phyloP scores from a whole-genome alignment of 2,113 vertebrate species.

The Hippopotamus amphibius region DNA sequence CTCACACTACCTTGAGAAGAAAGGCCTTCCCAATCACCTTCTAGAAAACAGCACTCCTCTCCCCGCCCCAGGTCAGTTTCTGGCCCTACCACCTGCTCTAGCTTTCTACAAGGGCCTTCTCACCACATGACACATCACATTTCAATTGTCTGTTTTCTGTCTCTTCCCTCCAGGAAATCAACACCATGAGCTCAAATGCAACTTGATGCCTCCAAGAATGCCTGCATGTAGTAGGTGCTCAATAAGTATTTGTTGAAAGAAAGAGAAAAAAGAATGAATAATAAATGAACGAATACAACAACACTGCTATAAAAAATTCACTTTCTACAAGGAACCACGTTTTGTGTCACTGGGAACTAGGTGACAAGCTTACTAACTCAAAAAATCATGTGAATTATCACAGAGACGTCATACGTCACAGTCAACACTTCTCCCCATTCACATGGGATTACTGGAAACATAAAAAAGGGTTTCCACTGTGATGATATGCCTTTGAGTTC shows the following conservation, averaged over 20 bases:
- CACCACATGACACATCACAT: fast-evolving
- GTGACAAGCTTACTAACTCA: neutral
- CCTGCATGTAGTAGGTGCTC: neutral
- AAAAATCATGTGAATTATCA: neutral
- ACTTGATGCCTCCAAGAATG: neutral
- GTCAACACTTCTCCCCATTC: neutral
- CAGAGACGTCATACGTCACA: neutral
- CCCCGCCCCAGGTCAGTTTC: neutral
- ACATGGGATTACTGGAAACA: neutral
- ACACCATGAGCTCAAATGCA: neutral
- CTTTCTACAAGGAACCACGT: neutral
- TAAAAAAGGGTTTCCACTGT: neutral
- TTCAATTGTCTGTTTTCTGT: neutral
- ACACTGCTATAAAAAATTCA: neutral
- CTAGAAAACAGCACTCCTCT: neutral
- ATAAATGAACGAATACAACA: neutral
- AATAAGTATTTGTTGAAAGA: neutral
- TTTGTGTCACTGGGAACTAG: neutral
- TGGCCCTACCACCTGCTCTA: neutral
- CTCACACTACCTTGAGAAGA: neutral
- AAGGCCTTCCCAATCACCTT: neutral
- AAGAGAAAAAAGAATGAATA: fast-evolving
- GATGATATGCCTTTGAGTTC: neutral
- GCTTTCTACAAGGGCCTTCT: neutral
- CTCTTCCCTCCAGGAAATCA: neutral